Conservation (phyloP, 1,140 invertebrate genomes). For the Acromyrmex echinatior region DNA sequence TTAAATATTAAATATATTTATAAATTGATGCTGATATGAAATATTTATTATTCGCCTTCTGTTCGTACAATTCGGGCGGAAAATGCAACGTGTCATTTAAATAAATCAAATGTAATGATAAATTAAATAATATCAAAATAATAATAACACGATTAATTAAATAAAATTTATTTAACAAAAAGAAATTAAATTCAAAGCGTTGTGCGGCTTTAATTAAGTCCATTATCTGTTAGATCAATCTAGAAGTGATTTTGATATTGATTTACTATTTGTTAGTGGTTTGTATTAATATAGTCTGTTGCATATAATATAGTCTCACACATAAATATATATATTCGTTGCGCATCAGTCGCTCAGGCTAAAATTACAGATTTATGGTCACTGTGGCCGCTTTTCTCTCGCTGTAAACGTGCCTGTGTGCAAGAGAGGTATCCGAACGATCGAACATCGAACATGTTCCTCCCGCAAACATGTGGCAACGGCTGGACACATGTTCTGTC, state of each 20-base stretch:
- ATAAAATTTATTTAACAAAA: conserved; percentile 4
- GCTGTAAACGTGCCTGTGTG: conserved; percentile 31
- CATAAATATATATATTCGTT: background rate
- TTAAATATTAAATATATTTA: background rate
- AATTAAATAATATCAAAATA: background rate
- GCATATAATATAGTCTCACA: background rate
- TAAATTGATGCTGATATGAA: background rate
- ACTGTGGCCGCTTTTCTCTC: conserved; percentile 54
- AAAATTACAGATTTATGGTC: conserved; percentile 61
- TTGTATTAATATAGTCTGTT: conserved; percentile 31
- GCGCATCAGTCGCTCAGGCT: conserved; percentile 21
- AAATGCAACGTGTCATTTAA: background rate
- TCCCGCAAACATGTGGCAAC: conserved; percentile 19
- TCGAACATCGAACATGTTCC: background rate
- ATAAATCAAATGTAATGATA: background rate
- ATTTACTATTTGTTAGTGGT: conserved; percentile 34
- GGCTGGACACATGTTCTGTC: conserved; percentile 17
- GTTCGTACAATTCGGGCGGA: background rate
- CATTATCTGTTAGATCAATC: conserved; percentile 8
- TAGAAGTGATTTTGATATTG: conserved; percentile 23
- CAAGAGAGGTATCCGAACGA: conserved; percentile 35
- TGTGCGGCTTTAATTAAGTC: background rate
- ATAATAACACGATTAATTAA: background rate
- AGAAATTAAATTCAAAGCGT: background rate
- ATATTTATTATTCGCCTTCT: background rate